Evolutionary conservation across 2,797 vertebrate genomes (phyloP).

Genomic region (Sebastes taczanowskii): DNA sequence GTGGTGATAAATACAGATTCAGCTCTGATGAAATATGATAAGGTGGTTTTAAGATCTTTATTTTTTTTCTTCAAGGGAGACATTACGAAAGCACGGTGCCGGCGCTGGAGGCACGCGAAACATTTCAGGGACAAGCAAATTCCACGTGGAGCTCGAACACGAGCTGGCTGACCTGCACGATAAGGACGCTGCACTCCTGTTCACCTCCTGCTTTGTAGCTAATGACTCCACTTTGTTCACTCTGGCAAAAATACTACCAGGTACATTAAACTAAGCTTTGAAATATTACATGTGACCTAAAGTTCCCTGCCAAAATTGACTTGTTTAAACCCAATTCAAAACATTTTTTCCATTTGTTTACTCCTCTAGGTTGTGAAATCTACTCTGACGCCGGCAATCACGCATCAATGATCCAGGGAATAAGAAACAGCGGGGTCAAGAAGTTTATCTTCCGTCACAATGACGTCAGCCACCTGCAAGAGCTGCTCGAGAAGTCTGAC

Average conservation of each 20-base stretch:
- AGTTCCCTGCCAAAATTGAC: not conserved
- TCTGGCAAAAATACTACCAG: conserved; percentile 92
- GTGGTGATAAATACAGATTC: not conserved
- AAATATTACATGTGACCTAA: not conserved
- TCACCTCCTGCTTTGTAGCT: conserved; percentile 95
- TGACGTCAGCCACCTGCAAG: conserved; percentile 84
- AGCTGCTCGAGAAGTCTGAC: conserved; percentile 86
- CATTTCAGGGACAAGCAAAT: conserved; percentile 94
- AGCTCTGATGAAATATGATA: not conserved
- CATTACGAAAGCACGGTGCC: conserved; percentile 88
- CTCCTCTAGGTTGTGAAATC: conserved; percentile 89
- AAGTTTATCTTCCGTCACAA: conserved; percentile 95
- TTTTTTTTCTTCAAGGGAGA: conserved; percentile 79
- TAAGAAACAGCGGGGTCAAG: conserved; percentile 90
- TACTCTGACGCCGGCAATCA: conserved; percentile 94
- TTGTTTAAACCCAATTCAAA: not conserved
- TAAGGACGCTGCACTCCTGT: conserved; percentile 91
- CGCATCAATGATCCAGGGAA: conserved; percentile 94
- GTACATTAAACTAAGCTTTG: conserved; percentile 60
- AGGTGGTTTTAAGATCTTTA: not conserved
- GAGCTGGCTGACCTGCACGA: conserved; percentile 92
- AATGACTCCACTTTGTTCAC: conserved; percentile 96
- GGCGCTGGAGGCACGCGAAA: conserved; percentile 94
- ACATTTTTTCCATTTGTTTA: not conserved
- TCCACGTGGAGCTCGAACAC: conserved; percentile 90